These are phyloP conservation scores for Felis chaus DNA, from an alignment of 2,113 vertebrate species.

Conservation along the genomic window DNA sequence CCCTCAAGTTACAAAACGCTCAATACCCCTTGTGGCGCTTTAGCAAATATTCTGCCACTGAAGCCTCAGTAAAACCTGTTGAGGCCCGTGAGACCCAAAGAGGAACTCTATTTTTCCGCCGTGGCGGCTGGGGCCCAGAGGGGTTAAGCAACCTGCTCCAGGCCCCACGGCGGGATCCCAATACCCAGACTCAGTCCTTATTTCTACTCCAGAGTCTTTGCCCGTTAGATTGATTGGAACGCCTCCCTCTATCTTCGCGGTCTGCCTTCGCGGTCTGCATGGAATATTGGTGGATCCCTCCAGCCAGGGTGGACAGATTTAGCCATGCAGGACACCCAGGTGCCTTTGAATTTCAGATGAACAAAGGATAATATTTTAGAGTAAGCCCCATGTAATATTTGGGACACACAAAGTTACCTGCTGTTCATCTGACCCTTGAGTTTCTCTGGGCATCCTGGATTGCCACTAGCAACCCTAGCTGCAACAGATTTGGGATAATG, in stretches of 20 bases:
- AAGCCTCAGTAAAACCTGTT: neutral
- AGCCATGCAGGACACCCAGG: neutral
- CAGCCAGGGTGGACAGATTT: neutral
- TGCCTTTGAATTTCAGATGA: neutral
- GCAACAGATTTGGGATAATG: neutral
- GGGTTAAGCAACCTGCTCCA: neutral
- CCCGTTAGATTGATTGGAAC: neutral
- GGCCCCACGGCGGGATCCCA: neutral
- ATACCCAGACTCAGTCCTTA: neutral
- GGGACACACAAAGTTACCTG: neutral
- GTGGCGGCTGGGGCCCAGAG: neutral
- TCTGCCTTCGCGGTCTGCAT: accelerated
- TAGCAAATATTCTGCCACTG: neutral
- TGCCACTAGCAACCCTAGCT: neutral
- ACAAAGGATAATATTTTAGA: neutral
- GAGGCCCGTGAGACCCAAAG: neutral
- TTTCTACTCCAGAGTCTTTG: neutral
- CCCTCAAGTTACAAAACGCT: neutral
- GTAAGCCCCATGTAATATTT: neutral
- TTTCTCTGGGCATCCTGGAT: neutral
- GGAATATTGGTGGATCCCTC: neutral
- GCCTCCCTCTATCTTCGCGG: neutral
- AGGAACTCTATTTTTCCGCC: neutral
- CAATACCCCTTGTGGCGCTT: neutral
- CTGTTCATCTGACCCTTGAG: neutral